These are phyloP conservation scores for Diploscapter pachys DNA, from an alignment of 1,140 invertebrate genomes.

Conservation along the genomic window DNA sequence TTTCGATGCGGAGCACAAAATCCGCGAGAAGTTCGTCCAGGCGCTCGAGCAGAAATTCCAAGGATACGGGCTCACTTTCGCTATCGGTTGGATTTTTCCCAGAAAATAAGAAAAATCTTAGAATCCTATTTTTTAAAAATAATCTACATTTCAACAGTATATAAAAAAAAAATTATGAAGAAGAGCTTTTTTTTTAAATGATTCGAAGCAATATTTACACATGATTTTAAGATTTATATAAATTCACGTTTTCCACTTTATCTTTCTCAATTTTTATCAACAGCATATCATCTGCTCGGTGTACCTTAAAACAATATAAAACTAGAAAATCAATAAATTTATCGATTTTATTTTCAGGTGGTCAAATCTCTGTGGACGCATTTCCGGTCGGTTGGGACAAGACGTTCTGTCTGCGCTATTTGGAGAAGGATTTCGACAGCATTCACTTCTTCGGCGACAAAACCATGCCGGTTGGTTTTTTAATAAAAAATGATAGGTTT, in stretches of 20 bases:
- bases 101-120: too few species aligned
- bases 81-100: conserved; percentile 59
- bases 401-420: conserved; percentile 83
- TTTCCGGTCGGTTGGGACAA: conserved; percentile 98
- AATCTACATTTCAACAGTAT: too few species aligned
- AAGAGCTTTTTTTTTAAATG: too few species aligned
- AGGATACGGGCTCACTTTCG: conserved; percentile 63
- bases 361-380: conserved; percentile 95
- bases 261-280: too few species aligned
- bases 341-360: conserved; percentile 64
- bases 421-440: conserved; percentile 72
- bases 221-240: too few species aligned
- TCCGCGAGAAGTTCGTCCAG: conserved; percentile 80
- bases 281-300: too few species aligned
- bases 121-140: too few species aligned
- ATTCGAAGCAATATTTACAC: too few species aligned
- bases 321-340: background rate
- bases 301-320: too few species aligned
- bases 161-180: too few species aligned
- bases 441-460: conserved; percentile 99
- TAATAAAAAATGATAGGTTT: too few species aligned
- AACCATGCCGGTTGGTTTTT: conserved; percentile 68
- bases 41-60: conserved; percentile 77
- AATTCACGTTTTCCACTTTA: too few species aligned
- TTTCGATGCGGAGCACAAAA: conserved; percentile 77